These are phyloP conservation scores for Metacarcinus magister DNA, from an alignment of 2,888 invertebrate genomes.

Conservation along the genomic window DNA sequence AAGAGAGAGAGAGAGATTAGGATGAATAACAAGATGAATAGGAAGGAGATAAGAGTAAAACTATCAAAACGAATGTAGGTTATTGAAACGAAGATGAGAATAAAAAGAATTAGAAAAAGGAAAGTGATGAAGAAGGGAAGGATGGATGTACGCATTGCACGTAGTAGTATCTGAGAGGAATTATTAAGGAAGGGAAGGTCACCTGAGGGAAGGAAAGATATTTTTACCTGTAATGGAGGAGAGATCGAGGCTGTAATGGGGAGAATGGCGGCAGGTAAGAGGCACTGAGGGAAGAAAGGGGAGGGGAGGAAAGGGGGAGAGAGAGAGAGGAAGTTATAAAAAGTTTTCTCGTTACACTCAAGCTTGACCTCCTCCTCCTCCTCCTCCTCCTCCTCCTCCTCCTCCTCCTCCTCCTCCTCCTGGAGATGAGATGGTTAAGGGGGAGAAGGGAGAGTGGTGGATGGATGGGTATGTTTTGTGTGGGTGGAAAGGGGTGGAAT, in stretches of 20 bases:
- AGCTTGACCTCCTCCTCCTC: conserved; percentile 27
- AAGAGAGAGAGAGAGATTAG: not conserved
- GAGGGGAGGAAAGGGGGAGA: not conserved
- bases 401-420: not conserved
- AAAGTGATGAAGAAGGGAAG: not conserved
- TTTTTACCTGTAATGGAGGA: conserved; percentile 12
- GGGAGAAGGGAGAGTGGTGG: not conserved
- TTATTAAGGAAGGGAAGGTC: not conserved
- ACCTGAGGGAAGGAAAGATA: not conserved
- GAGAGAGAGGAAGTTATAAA: not conserved
- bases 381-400: conserved; percentile 22
- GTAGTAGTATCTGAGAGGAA: not conserved
- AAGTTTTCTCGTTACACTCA: not conserved
- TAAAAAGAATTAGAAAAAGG: not conserved
- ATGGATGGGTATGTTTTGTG: not conserved
- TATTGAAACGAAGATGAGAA: not conserved
- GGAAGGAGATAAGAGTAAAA: not conserved
- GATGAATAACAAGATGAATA: not conserved
- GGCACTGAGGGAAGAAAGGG: too few relatives aligned
- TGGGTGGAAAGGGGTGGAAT: not conserved
- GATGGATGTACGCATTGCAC: too few relatives aligned
- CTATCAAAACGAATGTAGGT: not conserved
- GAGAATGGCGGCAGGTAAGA: not conserved
- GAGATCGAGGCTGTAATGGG: not conserved
- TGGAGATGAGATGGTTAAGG: not conserved